A percentile compares a stretch with the other conserved stretches of the same genome.
Evolutionary conservation across 1,140 invertebrate species (phyloP).

Genomic region (Ostrea denselamellosa): DNA sequence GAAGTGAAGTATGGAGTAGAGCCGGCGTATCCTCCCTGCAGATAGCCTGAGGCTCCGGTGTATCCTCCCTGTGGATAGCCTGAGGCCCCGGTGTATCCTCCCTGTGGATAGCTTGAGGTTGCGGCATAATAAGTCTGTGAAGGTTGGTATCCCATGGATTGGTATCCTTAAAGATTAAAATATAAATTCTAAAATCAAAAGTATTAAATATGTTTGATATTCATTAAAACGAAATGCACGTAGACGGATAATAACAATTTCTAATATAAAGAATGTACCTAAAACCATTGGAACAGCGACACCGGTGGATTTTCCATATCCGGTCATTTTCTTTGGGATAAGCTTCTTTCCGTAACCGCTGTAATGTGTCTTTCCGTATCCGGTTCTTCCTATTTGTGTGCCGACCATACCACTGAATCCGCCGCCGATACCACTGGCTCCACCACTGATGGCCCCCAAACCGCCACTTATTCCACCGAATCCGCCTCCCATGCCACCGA

Average conservation of each 20-base stretch:
- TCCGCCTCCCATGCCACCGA: not conserved
- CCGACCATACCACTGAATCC: not conserved
- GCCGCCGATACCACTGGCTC: not conserved
- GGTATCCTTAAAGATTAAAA: not conserved
- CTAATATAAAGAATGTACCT: not conserved
- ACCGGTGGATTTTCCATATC: not conserved
- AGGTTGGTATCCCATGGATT: not conserved
- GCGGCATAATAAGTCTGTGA: not conserved
- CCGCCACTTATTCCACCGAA: not conserved
- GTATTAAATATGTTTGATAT: not conserved
- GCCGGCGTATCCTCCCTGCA: not conserved
- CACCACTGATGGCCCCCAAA: not conserved
- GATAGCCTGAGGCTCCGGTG: not conserved
- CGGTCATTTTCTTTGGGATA: not conserved
- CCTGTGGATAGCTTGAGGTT: not conserved
- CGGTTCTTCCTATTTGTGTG: not conserved
- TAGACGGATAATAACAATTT: not conserved
- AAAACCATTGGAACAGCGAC: not conserved
- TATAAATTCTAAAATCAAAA: not conserved
- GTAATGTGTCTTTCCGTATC: slow-evolving; percentile 3
- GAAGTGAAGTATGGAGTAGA: not conserved
- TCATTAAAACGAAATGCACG: not conserved
- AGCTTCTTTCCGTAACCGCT: slow-evolving; percentile 10
- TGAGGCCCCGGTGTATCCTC: not conserved
- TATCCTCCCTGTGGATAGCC: not conserved